A percentile compares a stretch with the other conserved stretches of the same genome.
These are phyloP conservation scores for Hydrolagus colliei DNA, from an alignment of 2,797 vertebrate genomes.

Conservation along the genomic window DNA sequence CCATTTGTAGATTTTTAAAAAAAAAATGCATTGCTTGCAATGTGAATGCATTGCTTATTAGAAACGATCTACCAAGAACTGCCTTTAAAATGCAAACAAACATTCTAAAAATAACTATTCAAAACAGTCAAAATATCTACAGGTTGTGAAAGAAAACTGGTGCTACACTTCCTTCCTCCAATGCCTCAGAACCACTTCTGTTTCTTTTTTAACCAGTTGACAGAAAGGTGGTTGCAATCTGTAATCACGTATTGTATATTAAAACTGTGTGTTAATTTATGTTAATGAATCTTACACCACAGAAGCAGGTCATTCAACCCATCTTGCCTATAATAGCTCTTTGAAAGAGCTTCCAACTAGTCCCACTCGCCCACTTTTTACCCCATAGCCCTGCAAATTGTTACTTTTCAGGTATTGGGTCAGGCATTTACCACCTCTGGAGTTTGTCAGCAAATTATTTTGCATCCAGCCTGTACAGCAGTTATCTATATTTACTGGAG, in stretches of 20 bases:
- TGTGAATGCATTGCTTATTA: not conserved
- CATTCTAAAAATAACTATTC: constrained; percentile 51
- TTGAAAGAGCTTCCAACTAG: too few species aligned
- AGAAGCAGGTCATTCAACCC: too few species aligned
- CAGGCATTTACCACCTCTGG: too few species aligned
- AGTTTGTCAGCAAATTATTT: not conserved
- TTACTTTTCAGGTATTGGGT: too few species aligned
- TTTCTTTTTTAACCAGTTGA: constrained; percentile 51
- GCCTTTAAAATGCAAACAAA: constrained; percentile 51
- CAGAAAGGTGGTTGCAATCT: constrained; percentile 52
- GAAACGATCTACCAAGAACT: not conserved
- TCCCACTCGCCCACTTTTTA: too few species aligned
- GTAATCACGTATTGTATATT: constrained; percentile 16
- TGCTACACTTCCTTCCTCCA: constrained; percentile 54
- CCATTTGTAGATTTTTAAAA: not conserved
- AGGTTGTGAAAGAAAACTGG: constrained; percentile 49
- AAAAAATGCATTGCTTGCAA: not conserved
- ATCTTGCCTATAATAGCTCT: too few species aligned
- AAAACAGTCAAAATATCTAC: constrained; percentile 53
- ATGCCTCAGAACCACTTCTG: constrained; percentile 51
- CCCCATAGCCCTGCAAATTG: too few species aligned
- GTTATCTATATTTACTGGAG: not conserved
- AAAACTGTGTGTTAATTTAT: not conserved
- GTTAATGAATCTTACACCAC: too few species aligned
- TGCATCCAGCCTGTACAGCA: not conserved